phyloP scores from a whole-genome alignment of 2,113 vertebrate species.

The Carassius carassius region DNA sequence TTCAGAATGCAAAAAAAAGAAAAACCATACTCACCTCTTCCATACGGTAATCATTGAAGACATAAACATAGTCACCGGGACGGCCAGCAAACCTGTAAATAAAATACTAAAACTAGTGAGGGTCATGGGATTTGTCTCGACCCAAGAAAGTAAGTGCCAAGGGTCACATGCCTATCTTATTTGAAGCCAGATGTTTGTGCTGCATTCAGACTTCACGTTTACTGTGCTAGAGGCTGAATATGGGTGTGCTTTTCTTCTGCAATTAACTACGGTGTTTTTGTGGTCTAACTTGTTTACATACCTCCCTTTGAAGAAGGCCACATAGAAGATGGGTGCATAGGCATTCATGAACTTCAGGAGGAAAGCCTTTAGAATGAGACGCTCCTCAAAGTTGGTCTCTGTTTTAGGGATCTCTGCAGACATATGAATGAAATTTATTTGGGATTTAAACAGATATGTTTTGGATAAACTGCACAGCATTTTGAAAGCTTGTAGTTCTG shows the following conservation, averaged over 20 bases:
- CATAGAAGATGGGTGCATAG: conserved; percentile 96
- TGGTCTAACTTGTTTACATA: conserved; percentile 61
- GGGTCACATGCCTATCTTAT: conserved; percentile 1
- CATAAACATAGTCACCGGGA: conserved; percentile 89
- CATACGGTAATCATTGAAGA: conserved; percentile 91
- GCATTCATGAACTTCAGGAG: conserved; percentile 96
- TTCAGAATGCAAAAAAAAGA: not conserved
- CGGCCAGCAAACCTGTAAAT: conserved; percentile 87
- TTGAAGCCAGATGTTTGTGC: conserved; percentile 14
- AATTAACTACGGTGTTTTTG: not conserved
- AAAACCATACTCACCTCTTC: conserved; percentile 82
- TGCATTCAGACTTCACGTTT: not conserved
- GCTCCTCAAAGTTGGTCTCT: conserved; percentile 90
- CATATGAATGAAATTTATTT: conserved; percentile 11
- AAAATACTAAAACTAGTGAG: not conserved
- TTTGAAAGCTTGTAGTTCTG: not conserved
- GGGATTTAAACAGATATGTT: not conserved
- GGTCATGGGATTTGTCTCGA: not conserved
- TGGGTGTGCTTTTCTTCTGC: not conserved
- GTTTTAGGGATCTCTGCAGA: conserved; percentile 92
- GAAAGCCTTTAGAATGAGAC: conserved; percentile 92
- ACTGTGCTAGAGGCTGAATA: conserved; percentile 5
- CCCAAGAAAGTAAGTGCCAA: not conserved
- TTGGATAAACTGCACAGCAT: not conserved
- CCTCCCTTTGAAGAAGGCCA: conserved; percentile 98